Conservation (phyloP, 2,888 invertebrate genomes). For the Philonicus albiceps region DNA sequence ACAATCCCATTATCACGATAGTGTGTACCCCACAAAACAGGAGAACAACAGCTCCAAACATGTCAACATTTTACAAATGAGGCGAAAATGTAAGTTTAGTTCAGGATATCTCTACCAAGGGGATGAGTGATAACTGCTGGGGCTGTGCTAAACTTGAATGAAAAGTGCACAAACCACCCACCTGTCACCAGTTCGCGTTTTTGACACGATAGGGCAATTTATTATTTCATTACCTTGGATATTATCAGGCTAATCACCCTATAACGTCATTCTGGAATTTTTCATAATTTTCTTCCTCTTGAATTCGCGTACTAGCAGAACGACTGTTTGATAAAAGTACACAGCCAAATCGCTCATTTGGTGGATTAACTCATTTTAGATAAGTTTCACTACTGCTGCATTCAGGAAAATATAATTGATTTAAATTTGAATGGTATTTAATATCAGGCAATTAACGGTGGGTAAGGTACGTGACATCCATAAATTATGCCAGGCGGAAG, state of each 20-base stretch:
- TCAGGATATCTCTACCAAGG: neutral
- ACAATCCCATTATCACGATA: neutral
- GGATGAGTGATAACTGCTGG: neutral
- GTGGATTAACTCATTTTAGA: neutral
- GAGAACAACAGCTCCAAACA: neutral
- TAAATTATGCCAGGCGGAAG: neutral
- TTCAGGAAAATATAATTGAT: neutral
- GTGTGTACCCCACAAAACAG: neutral
- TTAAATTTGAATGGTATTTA: neutral
- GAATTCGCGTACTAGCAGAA: neutral
- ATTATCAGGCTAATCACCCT: conserved; percentile 28
- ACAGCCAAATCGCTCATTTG: neutral
- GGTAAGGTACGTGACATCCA: neutral
- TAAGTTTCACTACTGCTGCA: neutral
- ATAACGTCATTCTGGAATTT: neutral
- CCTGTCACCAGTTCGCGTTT: conserved; percentile 4
- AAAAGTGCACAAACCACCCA: conserved; percentile 4
- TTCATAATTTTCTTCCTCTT: neutral
- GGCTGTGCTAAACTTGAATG: neutral
- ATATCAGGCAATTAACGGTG: neutral
- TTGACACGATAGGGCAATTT: neutral
- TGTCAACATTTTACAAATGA: neutral
- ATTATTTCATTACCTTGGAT: conserved; percentile 14
- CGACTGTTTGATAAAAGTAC: neutral
- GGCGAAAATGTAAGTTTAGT: neutral